These are phyloP conservation scores for Vanacampus margaritifer DNA, from an alignment of 2,113 vertebrate species.

Conservation along the genomic window DNA sequence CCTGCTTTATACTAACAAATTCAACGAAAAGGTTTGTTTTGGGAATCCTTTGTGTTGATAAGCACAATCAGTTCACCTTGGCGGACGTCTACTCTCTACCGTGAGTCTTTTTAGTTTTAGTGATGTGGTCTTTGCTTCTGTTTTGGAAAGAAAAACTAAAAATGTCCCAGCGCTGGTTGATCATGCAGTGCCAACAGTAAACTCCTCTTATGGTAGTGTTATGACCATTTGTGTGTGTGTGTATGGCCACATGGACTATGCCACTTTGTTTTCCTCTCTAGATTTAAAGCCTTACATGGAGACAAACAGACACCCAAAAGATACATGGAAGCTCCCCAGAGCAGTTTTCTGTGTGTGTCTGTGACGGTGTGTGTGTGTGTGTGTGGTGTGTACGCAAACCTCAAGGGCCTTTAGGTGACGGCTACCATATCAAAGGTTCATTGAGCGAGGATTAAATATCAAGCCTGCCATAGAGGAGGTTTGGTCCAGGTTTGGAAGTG, in stretches of 20 bases:
- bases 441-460: conserved; percentile 69
- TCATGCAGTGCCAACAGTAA: conserved; percentile 51
- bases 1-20: neutral
- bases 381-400: conserved; percentile 52
- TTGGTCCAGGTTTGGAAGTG: conserved; percentile 63
- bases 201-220: conserved; percentile 71
- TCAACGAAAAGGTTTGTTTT: neutral
- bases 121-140: conserved; percentile 41
- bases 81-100: neutral
- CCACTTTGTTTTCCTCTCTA: conserved; percentile 67
- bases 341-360: conserved; percentile 53
- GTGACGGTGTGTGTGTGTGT: conserved; percentile 28
- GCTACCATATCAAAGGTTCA: conserved; percentile 73
- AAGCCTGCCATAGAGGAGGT: conserved; percentile 51
- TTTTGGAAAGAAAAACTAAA: conserved; percentile 69
- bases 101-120: conserved; percentile 14
- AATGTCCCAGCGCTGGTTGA: conserved; percentile 51
- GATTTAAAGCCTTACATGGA: conserved; percentile 75
- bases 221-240: conserved; percentile 36
- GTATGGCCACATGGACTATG: conserved; percentile 44
- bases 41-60: neutral
- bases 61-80: neutral
- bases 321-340: conserved; percentile 53
- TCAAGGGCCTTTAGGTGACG: conserved; percentile 57
- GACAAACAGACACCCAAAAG: conserved; percentile 60